phyloP scores from a whole-genome alignment of 2,797 vertebrate species.

The Lutjanus campechanus region DNA sequence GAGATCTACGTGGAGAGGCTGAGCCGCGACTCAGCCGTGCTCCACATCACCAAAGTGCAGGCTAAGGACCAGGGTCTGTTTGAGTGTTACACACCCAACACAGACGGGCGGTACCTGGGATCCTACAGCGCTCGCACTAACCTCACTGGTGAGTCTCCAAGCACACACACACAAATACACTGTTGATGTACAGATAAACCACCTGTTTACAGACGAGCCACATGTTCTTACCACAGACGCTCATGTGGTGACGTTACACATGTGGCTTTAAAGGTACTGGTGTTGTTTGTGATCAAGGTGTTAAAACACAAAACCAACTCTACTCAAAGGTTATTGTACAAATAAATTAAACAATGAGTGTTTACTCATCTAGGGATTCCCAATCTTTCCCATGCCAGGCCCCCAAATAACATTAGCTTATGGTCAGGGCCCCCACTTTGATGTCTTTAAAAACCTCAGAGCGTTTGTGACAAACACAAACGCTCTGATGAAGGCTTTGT shows the following conservation, averaged over 20 bases:
- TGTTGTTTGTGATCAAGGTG: neutral
- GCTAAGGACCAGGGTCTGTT: slow-evolving; percentile 89
- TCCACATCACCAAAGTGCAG: slow-evolving; percentile 92
- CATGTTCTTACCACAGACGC: neutral
- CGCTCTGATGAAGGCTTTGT: too few relatives aligned
- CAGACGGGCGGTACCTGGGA: slow-evolving; percentile 87
- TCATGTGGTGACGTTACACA: neutral
- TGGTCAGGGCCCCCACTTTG: too few relatives aligned
- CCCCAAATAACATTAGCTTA: too few relatives aligned
- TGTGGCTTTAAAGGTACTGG: neutral
- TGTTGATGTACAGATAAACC: neutral
- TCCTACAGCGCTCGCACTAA: slow-evolving; percentile 89
- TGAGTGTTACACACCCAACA: slow-evolving; percentile 94
- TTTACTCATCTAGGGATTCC: neutral
- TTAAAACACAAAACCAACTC: neutral
- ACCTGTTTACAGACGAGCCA: neutral
- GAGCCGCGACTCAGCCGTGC: slow-evolving; percentile 85
- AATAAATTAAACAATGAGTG: neutral
- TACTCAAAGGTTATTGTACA: neutral
- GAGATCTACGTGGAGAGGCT: slow-evolving; percentile 92
- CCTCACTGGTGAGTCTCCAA: slow-evolving; percentile 87
- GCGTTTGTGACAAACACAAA: too few relatives aligned
- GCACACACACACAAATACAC: neutral
- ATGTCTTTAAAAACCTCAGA: too few relatives aligned
- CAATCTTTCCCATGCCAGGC: too few relatives aligned